Evolutionary conservation across 2,113 vertebrate genomes (phyloP).

Genomic region (Aramus guarauna): DNA sequence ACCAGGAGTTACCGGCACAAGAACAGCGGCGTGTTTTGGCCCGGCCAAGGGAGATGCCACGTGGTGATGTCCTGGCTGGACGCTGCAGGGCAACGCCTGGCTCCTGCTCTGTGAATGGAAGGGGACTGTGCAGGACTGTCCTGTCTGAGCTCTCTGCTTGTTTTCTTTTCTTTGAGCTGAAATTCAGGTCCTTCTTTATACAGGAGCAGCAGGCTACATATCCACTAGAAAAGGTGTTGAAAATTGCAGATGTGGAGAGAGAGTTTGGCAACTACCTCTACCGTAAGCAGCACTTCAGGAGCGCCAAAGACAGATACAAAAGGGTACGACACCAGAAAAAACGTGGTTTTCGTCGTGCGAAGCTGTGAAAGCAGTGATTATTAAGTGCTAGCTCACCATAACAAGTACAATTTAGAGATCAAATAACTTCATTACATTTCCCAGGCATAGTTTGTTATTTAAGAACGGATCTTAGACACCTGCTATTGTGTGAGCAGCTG

Average conservation of each 20-base stretch:
- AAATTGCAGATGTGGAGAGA: slow-evolving; percentile 78
- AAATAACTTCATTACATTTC: neutral
- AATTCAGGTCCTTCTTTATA: neutral
- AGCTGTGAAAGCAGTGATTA: neutral
- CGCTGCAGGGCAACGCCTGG: neutral
- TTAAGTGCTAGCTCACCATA: neutral
- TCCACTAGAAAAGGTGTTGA: slow-evolving; percentile 79
- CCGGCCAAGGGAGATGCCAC: neutral
- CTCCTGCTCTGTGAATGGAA: neutral
- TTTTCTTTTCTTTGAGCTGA: neutral
- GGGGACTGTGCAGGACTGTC: neutral
- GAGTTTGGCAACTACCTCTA: slow-evolving; percentile 90
- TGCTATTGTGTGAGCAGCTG: neutral
- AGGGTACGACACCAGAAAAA: slow-evolving; percentile 69
- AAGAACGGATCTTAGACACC: neutral
- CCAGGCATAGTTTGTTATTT: neutral
- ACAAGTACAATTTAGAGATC: neutral
- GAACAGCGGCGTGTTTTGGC: neutral
- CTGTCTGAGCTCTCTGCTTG: neutral
- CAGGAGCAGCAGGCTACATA: slow-evolving; percentile 81
- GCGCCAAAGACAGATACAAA: slow-evolving; percentile 87
- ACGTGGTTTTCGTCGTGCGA: neutral
- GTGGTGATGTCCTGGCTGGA: neutral
- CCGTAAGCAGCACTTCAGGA: slow-evolving; percentile 68
- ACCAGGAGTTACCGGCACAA: neutral